Conservation (phyloP, 2,113 vertebrate genomes). For the Paradisaea rubra region DNA sequence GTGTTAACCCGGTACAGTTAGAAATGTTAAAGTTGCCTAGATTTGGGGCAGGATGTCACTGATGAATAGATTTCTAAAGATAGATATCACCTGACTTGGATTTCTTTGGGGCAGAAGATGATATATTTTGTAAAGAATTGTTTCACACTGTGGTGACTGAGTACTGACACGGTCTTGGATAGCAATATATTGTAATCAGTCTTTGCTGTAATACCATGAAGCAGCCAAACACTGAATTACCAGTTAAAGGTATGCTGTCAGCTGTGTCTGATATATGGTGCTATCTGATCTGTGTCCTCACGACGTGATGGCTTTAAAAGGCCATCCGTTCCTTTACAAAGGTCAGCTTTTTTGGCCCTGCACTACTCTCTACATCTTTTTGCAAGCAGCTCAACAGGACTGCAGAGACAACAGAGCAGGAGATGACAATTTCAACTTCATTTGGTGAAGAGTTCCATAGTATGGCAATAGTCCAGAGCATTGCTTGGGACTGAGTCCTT, state of each 20-base stretch:
- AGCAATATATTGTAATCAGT: constrained; percentile 27
- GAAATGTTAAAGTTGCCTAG: constrained; percentile 14
- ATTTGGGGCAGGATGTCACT: not conserved
- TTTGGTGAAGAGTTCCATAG: not conserved
- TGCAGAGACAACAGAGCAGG: not conserved
- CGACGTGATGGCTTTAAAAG: not conserved
- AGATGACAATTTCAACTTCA: not conserved
- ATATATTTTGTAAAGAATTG: not conserved
- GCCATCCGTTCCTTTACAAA: not conserved
- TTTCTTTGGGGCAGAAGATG: not conserved
- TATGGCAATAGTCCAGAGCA: not conserved
- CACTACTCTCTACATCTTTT: not conserved
- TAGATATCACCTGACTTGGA: not conserved
- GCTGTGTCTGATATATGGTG: not conserved
- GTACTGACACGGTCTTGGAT: constrained; percentile 42
- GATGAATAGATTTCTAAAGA: not conserved
- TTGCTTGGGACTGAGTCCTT: not conserved
- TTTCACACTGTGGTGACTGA: not conserved
- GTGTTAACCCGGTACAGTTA: constrained; percentile 21
- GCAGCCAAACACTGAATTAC: not conserved
- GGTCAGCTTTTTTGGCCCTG: not conserved
- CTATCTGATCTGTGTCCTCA: not conserved
- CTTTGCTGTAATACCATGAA: not conserved
- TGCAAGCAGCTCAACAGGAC: not conserved
- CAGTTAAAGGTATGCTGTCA: not conserved